Evolutionary conservation across 2,113 vertebrate species (phyloP), one percentile per base, ranked within the genome.

Genomic region (Tapirus terrestris): DNA sequence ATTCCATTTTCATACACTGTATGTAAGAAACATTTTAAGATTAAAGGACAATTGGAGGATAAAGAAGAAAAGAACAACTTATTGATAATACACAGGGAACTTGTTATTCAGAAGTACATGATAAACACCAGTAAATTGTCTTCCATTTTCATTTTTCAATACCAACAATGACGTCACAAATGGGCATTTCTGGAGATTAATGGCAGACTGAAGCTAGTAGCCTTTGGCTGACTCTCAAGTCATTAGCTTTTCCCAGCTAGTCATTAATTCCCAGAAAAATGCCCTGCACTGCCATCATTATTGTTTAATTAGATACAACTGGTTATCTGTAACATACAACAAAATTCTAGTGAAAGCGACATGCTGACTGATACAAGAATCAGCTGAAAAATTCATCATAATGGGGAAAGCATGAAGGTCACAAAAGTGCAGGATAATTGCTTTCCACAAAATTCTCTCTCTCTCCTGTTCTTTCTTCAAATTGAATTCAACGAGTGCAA

Each of bases 211-310:
- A 68, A 73, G 14, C 4, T 65, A 83, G 45, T 6, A 88, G 82
- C 20, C 39, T 87, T 90, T 93, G 80, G 85, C 95, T 90, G 87
- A 95, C 75, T 97, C 63, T 84, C 33, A 48, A 86, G 82, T 48
- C 97, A 94, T n/a, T 84, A 76, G 82, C 25, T 95, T 92, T 96
- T 94, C 91, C 76, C 83, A 81, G 96, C 93, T 97, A 53, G 87
- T 97, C 91, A 86, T 98, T 96, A 98, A 97, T 96, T 97, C 13
- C 1, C 48, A 97, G 89, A 82, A 98, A 98, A 96, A 94, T 63
- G 60, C 36, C 89, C 39, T 67, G 29, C 20, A 89, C 86, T 91
- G 83, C n/a, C 76, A 95, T 95, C 83, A 88, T 80, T 96, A 96
- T 73, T 96, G 80, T 87, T 97, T 97, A 98, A 96, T 97, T 97